Evolutionary conservation across 1,140 invertebrate genomes (phyloP).

Genomic region (Aphelinus atriplicis): DNA sequence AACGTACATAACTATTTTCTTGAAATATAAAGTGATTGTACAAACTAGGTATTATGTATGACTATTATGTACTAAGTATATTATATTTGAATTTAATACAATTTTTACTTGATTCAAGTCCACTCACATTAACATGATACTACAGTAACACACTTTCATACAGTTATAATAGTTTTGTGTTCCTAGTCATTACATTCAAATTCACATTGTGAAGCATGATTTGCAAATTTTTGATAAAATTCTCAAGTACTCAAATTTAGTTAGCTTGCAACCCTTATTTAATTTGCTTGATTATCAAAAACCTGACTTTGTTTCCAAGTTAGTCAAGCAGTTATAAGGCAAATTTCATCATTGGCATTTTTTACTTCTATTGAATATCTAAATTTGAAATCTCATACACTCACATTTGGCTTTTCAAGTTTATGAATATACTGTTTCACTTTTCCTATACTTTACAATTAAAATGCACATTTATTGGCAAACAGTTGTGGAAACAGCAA

Average conservation of each 20-base stretch:
- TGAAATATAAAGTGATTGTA: not conserved
- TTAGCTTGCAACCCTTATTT: no score
- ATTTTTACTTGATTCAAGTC: not conserved
- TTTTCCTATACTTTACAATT: not conserved
- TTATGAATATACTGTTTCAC: not conserved
- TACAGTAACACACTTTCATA: no score
- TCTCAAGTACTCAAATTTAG: not conserved
- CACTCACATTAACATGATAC: not conserved
- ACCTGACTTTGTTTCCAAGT: slow-evolving; percentile 30
- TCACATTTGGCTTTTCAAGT: slow-evolving; percentile 13
- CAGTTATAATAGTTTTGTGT: no score
- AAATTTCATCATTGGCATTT: slow-evolving; percentile 6
- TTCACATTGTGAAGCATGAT: no score
- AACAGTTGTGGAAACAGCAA: not conserved
- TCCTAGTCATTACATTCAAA: no score
- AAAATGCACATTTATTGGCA: slow-evolving; percentile 5
- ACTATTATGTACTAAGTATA: not conserved
- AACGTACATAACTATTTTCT: not conserved
- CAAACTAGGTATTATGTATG: not conserved
- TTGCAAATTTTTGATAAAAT: not conserved
- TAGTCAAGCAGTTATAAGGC: slow-evolving; percentile 26
- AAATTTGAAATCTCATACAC: not conserved
- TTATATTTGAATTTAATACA: not conserved
- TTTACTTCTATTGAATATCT: no score
- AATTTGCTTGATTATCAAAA: slow-evolving; percentile 22